Base-by-base conservation (phyloP, 64 coral and sea anemone species). In the Cladopsammia gracilis region DNA sequence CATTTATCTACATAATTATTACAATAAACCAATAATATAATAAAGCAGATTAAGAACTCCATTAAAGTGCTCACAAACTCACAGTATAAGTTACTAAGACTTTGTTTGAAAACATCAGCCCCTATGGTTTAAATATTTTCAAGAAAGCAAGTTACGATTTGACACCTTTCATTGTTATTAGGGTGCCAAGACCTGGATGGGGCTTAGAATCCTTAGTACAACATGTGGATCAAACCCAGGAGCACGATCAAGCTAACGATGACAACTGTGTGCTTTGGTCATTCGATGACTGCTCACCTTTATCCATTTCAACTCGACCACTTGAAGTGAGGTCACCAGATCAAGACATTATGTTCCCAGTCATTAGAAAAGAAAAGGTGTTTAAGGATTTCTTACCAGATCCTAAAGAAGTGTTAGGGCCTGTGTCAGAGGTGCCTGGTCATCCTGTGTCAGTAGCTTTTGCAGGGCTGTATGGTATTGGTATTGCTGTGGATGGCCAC, bases 371-470 rank as follows among this genome's bases (percentile, higher is more conserved):
- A 78, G 89, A 98, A 49, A 83, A 93, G 11, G 58, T 87, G 25
- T 98, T 89, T 64, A 92, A 91, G 72, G 96, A 98, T 64, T 92
- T 66, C 58, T 73, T 84, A 67, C 58, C 74, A 56, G 89, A 98
- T n/a, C 72, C 93, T 20, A 98, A 98, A 58, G 89, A 85, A 53
- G 78, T 95, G 16, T 60, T 95, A 16, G 96, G 96, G 59, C 96
- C 96, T 51, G 57, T 95, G 4, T 62, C 44, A 19, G 93, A 95
- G n/a, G 89, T 95, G 7, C 83, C 91, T 68, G 96, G 96, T 43
- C 96, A 98, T 25, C 93, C 96, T 58, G 72, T 98, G 50, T 95
- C 91, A 34, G 65, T 98, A 10, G 89, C 62, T 24, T 88, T 95
- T 84, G 93, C 89, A 19, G 96, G 93, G 0, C 69, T 95, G 18